These are phyloP conservation scores for Cistogaster globosa DNA, from an alignment of 2,888 invertebrate genomes.

Conservation along the genomic window DNA sequence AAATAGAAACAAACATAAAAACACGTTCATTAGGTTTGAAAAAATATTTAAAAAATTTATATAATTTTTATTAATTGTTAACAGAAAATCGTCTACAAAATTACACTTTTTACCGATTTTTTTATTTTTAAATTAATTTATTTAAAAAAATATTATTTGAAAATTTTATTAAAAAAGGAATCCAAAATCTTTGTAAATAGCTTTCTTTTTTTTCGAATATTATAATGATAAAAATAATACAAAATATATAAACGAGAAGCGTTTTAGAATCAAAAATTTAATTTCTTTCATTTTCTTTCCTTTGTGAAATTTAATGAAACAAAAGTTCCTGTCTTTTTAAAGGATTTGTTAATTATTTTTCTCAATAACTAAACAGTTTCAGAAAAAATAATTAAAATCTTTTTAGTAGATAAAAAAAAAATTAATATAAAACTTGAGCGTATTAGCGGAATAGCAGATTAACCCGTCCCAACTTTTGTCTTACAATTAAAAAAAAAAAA, in stretches of 20 bases:
- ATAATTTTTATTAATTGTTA: conserved; percentile 49
- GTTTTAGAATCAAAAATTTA: conserved; percentile 51
- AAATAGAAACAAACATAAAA: conserved; percentile 56
- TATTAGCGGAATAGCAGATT: conserved; percentile 83
- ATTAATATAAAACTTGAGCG: conserved; percentile 71
- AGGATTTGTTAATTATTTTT: neutral
- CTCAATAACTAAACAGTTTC: neutral
- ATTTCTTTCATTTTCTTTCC: conserved; percentile 46
- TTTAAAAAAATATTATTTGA: neutral
- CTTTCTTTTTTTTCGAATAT: conserved; percentile 60
- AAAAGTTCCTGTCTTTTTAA: conserved; percentile 23
- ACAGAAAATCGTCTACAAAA: conserved; percentile 60
- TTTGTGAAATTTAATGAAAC: conserved; percentile 24
- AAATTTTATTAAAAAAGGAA: conserved; percentile 27
- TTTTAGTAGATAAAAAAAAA: conserved; percentile 18
- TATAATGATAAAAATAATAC: conserved; percentile 1
- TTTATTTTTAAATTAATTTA: neutral
- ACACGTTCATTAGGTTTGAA: conserved; percentile 68
- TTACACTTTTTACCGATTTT: conserved; percentile 63
- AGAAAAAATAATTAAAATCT: conserved; percentile 43
- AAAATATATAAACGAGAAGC: conserved; percentile 41
- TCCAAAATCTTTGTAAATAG: conserved; percentile 68
- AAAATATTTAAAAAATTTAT: conserved; percentile 34
- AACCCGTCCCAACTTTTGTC: conserved; percentile 83
- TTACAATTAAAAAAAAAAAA: conserved; percentile 62